Evolutionary conservation across 2,888 invertebrate genomes (phyloP), one percentile per base, ranked within the genome.

Genomic region (Leptinotarsa juncta): DNA sequence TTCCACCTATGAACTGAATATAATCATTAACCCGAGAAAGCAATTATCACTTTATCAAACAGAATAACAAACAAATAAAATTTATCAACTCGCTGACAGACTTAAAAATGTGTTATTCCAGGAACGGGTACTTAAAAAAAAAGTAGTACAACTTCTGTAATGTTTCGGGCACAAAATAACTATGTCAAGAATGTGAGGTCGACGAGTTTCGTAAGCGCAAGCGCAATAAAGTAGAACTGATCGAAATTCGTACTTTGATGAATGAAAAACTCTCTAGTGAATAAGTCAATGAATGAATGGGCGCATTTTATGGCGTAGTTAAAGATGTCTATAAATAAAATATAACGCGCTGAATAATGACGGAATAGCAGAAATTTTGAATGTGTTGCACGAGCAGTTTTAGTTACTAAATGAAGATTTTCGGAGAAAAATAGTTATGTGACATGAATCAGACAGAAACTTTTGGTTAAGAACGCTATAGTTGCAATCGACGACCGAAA

Each of bases 241-340:
- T 51, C 51, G 16, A n/a, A 51, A 15, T 42, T 2, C n/a, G n/a
- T 51, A 51, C 51, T 51, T n/a, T 51, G 7, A n/a, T 51, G 51
- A 51, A 51, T 51, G 51, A 51, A 51, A 51, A 51, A 51, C 4
- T 51, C 16, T 15, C 51, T 10, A n/a, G 51, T 51, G n/a, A 51
- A 51, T 51, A 7, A n/a, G 51, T 51, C n/a, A n/a, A 51, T 51
- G 51, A 51, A 51, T 51, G 51, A 51, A 51, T 51, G 51, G 51
- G 51, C 4, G 15, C 2, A 16, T 15, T n/a, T n/a, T 51, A 16
- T n/a, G 51, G n/a, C 51, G 5, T 0, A 51, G 51, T 51, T n/a
- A 51, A 51, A 51, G n/a, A n/a, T 7, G 51, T 51, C 51, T 51
- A 51, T 51, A 51, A 51, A 51, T 51, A 51, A 0, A 51, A 51